Evolutionary conservation across 2,888 invertebrate genomes (phyloP).

Genomic region (Eupithecia inturbata): DNA sequence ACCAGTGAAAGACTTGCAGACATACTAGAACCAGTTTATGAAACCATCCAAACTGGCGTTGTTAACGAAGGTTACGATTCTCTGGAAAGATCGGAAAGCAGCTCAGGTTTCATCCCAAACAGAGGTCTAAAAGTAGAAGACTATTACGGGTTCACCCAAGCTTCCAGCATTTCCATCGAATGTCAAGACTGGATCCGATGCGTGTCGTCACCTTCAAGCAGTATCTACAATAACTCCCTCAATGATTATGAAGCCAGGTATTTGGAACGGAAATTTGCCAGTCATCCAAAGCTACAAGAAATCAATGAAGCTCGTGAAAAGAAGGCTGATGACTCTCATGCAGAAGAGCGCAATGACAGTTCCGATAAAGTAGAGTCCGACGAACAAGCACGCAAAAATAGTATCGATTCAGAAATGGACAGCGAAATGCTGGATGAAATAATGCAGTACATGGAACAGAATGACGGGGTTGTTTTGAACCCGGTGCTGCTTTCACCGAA

Average conservation of each 20-base stretch:
- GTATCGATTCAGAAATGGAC: conserved; percentile 45
- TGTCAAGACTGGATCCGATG: conserved; percentile 73
- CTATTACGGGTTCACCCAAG: conserved; percentile 69
- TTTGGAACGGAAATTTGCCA: conserved; percentile 56
- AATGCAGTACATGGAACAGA: conserved; percentile 68
- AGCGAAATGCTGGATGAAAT: conserved; percentile 75
- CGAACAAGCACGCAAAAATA: conserved; percentile 26
- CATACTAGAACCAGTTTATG: conserved; percentile 76
- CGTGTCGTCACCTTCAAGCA: conserved; percentile 63
- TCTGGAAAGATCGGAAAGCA: conserved; percentile 61
- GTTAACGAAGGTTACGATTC: conserved; percentile 68
- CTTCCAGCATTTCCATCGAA: conserved; percentile 70
- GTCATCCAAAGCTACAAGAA: conserved; percentile 51
- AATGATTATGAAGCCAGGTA: conserved; percentile 61
- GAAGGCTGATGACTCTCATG: conserved; percentile 28
- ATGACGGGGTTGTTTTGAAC: conserved; percentile 52
- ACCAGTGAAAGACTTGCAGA: conserved; percentile 74
- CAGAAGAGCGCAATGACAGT: conserved; percentile 18
- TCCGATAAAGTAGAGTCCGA: conserved; percentile 39
- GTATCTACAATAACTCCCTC: conserved; percentile 67
- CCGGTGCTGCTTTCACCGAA: conserved; percentile 66
- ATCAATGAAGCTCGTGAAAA: conserved; percentile 46
- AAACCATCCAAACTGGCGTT: conserved; percentile 67
- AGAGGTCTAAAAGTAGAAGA: conserved; percentile 59
- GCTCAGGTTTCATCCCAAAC: conserved; percentile 60